phyloP scores from a whole-genome alignment of 1,140 invertebrate genomes.

The Aphidius gifuensis region DNA sequence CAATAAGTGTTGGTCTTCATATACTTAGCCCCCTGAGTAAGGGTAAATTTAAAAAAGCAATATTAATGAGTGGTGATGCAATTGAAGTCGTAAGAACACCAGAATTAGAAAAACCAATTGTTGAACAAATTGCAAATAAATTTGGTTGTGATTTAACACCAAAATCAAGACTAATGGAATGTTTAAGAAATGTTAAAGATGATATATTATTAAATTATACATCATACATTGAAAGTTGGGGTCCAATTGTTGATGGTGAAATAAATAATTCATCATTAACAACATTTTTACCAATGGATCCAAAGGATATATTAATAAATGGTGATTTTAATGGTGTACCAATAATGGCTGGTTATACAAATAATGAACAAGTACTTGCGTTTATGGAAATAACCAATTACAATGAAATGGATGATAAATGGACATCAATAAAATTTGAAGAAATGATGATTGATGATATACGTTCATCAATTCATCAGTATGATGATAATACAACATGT shows the following conservation, averaged over 20 bases:
- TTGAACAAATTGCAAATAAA: constrained; percentile 58
- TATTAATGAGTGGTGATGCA: constrained; percentile 72
- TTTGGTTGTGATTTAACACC: constrained; percentile 67
- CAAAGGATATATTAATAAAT: constrained; percentile 60
- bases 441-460: constrained; percentile 59
- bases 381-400: constrained; percentile 48
- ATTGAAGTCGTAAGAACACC: constrained; percentile 49
- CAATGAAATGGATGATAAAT: constrained; percentile 46
- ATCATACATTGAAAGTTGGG: constrained; percentile 66
- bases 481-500: constrained; percentile 61
- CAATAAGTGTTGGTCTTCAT: constrained; percentile 70
- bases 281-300: constrained; percentile 66
- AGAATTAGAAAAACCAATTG: constrained; percentile 52
- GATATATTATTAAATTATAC: constrained; percentile 61
- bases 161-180: constrained; percentile 63
- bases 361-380: constrained; percentile 71
- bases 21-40: constrained; percentile 62
- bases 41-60: constrained; percentile 64
- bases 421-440: constrained; percentile 61
- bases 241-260: constrained; percentile 69
- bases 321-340: constrained; percentile 64
- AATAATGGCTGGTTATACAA: constrained; percentile 69
- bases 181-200: constrained; percentile 61
- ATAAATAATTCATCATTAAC: constrained; percentile 64
- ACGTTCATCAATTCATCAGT: constrained; percentile 46